Conservation (phyloP, 2,113 vertebrate species). For the Genyomyrus donnyi region DNA sequence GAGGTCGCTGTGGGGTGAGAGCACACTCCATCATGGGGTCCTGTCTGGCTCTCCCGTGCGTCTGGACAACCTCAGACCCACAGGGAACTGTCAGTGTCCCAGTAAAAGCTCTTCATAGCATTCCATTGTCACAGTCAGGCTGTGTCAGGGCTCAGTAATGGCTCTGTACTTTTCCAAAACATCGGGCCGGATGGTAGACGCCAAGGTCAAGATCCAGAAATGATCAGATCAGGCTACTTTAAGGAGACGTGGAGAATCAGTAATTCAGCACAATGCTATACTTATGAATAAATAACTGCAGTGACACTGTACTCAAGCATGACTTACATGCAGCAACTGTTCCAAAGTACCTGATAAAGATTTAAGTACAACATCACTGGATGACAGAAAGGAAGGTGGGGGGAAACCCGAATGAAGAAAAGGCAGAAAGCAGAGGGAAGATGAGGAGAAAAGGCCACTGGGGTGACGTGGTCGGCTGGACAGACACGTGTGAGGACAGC, state of each 20-base stretch:
- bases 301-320: background rate
- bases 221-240: background rate
- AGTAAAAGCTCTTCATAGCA: background rate
- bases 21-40: background rate
- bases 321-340: background rate
- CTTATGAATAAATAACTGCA: background rate
- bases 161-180: background rate
- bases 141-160: background rate
- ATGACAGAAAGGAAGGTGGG: background rate
- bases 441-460: background rate
- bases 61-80: background rate
- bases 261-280: background rate
- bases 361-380: background rate
- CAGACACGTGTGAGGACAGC: background rate
- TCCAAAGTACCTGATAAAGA: background rate
- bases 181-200: background rate
- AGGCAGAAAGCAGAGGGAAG: background rate
- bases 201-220: background rate
- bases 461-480: background rate
- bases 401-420: background rate
- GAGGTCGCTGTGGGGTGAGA: background rate
- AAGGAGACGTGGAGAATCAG: background rate
- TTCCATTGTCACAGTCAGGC: background rate
- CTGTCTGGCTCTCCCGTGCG: background rate
- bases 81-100: background rate